Evolutionary conservation across 2,888 invertebrate genomes (phyloP), one percentile per base, ranked within the genome.

Genomic region (Volucella inanis): DNA sequence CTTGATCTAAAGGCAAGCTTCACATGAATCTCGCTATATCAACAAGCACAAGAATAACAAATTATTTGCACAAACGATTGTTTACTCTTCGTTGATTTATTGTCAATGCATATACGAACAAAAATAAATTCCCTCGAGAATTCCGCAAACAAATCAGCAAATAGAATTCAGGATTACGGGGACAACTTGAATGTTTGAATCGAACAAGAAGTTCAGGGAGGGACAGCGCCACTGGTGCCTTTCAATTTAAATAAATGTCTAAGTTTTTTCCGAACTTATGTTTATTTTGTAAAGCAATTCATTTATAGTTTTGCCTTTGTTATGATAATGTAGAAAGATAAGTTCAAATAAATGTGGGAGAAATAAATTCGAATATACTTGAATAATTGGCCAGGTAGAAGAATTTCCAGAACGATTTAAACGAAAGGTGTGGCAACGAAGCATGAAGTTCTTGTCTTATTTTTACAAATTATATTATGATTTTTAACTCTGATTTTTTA

Each of bases 141-240:
- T 85, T 85, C 80, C 71, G 85, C 85, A 85, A 85, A 81, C 85
- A 85, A 85, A 80, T 76, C 84, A 81, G 80, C 71, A 85, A 77
- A 85, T 85, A 80, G 76, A 85, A 85, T 85, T 81, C 67, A 31
- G 76, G 85, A 85, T 85, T 81, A 64, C 68, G 68, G 38, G 31
- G 62, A 62, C 80, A 84, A 74, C 74, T 68, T 68, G 62, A 59
- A 74, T 57, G 67, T 15, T 68, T 59, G 54, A 78, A 75, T 49
- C 41, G 70, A 59, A 67, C 59, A 59, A 52, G 70, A 59, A 45
- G 54, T 72, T 41, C 54, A 43, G 72, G 62, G 65, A 77, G 71
- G 43, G 71, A 67, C 50, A 39, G 39, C 18, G 9, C 15, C 55
- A 31, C 45, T 62, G 70, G 39, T 75, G 45, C 39, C 12, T 31